Base-by-base conservation (phyloP, 2,888 invertebrate genomes). In the Meliscaeva auricollis region DNA sequence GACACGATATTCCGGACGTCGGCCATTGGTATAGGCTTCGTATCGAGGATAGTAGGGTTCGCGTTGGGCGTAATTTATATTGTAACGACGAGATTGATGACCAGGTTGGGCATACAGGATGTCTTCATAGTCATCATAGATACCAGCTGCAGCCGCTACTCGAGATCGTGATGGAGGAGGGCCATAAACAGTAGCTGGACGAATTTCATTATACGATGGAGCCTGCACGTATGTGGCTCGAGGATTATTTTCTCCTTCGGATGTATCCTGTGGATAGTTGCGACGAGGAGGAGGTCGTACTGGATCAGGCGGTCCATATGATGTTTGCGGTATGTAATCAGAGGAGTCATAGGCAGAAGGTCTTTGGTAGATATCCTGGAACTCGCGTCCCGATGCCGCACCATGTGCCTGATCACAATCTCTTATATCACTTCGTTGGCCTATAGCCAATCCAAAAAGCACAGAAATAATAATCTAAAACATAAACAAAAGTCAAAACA, bases 81-180 rank as follows among this genome's bases (percentile, higher is more conserved):
- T 84, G 41, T 84, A 84, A 9, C 69, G 80, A 11, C 84, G 82
- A 3, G 35, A 22, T 2, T 58, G 17, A 7, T 73, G 13, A n/a
- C 30, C 41, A 9, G 83, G 60, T 15, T 50, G 69, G 6, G 60
- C 41, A 13, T 84, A 84, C 11, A 75, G 54, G 7, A 76, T 52
- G 8, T 84, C 84, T 9, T 84, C 84, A 17, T 80, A 80, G 8
- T 84, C 84, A 30, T 84, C 84, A n/a, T 76, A 84, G 15, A 84
- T 76, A 5, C 84, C 84, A 46, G 84, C 84, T 20, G 84, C 80
- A 26, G 84, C 80, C 2, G 84, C 84, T 2, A 66, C 84, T 66
- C 74, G 56, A 2, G 84, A 52, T 17, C 84, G 58, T 48, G 84
- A 68, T 15, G 84, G 84, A 13, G 84, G 64, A 6, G 84, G 80